A percentile compares a stretch with the other conserved stretches of the same genome.
Evolutionary conservation across 2,113 vertebrate genomes (phyloP).

Genomic region (Nettapus auritus): DNA sequence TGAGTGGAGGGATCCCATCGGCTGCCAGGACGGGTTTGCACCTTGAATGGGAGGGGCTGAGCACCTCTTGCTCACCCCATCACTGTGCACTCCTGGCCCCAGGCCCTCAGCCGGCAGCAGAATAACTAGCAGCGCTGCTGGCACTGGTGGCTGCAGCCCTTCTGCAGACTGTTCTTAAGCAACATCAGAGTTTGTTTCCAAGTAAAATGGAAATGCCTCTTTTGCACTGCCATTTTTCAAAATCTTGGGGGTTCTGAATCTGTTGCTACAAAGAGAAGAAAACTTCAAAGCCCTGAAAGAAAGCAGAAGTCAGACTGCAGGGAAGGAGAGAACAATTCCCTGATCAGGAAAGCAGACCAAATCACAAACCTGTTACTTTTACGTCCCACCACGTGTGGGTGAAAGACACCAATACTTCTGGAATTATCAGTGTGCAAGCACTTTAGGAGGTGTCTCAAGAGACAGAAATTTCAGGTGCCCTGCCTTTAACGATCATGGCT

Average conservation of each 20-base stretch:
- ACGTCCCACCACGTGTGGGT: not conserved
- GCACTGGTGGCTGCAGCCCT: not conserved
- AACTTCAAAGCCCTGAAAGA: not conserved
- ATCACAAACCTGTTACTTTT: not conserved
- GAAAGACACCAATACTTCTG: not conserved
- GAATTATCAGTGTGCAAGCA: not conserved
- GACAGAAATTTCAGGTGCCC: not conserved
- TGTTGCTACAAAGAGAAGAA: not conserved
- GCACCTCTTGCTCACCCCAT: accelerated
- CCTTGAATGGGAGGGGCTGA: not conserved
- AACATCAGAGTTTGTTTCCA: not conserved
- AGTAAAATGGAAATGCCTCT: not conserved
- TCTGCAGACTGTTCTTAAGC: not conserved
- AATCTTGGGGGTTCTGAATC: not conserved
- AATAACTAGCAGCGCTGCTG: not conserved
- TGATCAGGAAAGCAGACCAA: not conserved
- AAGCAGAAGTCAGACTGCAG: not conserved
- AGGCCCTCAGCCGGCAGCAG: not conserved
- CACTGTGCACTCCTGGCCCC: accelerated
- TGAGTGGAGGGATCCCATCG: not conserved
- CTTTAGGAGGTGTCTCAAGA: not conserved
- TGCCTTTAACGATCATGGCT: not conserved
- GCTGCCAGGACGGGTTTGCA: not conserved
- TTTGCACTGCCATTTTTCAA: not conserved
- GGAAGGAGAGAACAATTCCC: not conserved